Evolutionary conservation across 2,113 vertebrate genomes (phyloP).

Genomic region (Pachycephala philippinensis): DNA sequence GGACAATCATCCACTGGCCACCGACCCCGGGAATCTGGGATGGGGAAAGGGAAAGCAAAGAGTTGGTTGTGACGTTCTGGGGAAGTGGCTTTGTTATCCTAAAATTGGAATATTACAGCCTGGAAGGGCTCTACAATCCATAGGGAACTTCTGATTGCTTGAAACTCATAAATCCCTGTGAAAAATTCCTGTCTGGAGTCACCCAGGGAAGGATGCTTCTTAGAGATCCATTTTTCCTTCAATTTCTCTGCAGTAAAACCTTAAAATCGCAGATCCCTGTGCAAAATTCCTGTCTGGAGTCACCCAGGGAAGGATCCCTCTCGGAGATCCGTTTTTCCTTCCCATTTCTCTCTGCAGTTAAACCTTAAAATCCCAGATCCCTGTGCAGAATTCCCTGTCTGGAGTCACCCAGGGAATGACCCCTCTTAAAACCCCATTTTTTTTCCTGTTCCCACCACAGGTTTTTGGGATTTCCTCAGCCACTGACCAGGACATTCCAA

Average conservation of each 20-base stretch:
- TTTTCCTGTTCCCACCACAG: neutral
- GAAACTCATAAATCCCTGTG: neutral
- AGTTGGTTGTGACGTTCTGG: neutral
- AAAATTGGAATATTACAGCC: accelerated
- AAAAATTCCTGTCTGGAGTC: neutral
- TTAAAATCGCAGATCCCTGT: accelerated
- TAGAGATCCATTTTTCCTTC: neutral
- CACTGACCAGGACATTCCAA: neutral
- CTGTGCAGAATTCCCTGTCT: neutral
- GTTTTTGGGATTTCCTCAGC: neutral
- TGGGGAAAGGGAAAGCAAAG: neutral
- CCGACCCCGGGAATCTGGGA: neutral
- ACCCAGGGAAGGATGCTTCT: accelerated
- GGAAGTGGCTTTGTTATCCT: accelerated
- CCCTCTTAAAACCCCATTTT: neutral
- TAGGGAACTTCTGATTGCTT: neutral
- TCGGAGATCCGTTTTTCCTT: neutral
- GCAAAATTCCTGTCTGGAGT: neutral
- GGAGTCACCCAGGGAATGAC: accelerated
- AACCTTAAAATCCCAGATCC: neutral
- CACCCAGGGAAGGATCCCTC: accelerated
- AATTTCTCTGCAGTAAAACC: neutral
- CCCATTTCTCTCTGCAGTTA: neutral
- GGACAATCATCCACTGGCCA: slow-evolving; percentile 13
- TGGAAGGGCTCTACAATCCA: neutral